These are phyloP conservation scores for Entomobrya multifasciata DNA, from an alignment of 2,888 invertebrate genomes.

Conservation along the genomic window DNA sequence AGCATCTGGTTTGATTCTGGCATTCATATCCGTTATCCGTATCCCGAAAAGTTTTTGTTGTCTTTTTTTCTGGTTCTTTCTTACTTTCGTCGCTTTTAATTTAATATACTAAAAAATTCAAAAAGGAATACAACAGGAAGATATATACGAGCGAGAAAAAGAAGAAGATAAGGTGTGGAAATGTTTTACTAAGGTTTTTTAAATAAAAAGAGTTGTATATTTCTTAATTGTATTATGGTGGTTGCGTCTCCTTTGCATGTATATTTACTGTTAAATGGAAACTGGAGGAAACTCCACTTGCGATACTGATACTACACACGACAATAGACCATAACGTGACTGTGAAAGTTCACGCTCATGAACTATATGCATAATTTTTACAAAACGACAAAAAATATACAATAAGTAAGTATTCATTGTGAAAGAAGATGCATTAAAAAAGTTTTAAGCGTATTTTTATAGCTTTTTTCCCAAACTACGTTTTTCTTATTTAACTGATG, in stretches of 20 bases:
- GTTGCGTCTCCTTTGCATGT: no score
- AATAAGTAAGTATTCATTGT: no score
- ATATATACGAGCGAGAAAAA: neutral
- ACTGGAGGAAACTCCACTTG: no score
- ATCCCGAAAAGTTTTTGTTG: neutral
- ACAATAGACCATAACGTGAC: slow-evolving; percentile 58
- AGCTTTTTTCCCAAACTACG: slow-evolving; percentile 9
- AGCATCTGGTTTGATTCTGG: slow-evolving; percentile 56
- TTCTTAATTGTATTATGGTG: no score
- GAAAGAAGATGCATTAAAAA: slow-evolving; percentile 32
- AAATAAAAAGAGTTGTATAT: no score
- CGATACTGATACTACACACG: no score
- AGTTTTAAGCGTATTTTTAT: slow-evolving; percentile 32
- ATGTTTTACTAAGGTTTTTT: slow-evolving; percentile 5
- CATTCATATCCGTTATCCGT: slow-evolving; percentile 25
- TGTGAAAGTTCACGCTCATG: slow-evolving; percentile 51
- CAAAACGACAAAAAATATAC: neutral
- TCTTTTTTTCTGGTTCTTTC: neutral
- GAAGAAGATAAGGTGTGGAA: slow-evolving; percentile 22
- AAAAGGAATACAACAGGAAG: no score
- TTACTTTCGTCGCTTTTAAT: neutral
- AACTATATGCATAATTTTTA: neutral
- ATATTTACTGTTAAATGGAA: no score
- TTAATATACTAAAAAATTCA: slow-evolving; percentile 13
- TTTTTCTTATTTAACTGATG: neutral